Percentiles rank a stretch among this genome's conserved stretches.
These are phyloP conservation scores for Pachyrhynchus sulphureomaculatus DNA, from an alignment of 1,140 invertebrate species.

Conservation along the genomic window DNA sequence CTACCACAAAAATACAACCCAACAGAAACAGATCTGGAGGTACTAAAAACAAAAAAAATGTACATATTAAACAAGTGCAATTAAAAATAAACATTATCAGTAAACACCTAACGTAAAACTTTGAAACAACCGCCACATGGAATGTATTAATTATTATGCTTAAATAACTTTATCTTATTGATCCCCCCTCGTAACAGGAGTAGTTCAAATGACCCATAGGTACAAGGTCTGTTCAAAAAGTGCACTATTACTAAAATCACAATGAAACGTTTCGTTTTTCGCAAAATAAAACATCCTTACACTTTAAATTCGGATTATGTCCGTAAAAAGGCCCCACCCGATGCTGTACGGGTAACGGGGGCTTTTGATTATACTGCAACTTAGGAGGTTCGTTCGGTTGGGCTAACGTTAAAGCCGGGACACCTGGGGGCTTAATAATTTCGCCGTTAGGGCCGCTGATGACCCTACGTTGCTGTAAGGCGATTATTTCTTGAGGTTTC, in stretches of 20 bases:
- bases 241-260: too few relatives aligned
- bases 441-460: conserved; percentile 43
- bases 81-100: neutral
- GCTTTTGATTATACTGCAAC: conserved; percentile 55
- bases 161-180: too few relatives aligned
- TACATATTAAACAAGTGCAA: conserved; percentile 8
- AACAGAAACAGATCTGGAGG: conserved; percentile 85
- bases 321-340: conserved; percentile 72
- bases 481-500: conserved; percentile 50
- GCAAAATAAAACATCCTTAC: conserved; percentile 51
- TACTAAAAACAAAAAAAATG: conserved; percentile 58
- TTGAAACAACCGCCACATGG: too few relatives aligned
- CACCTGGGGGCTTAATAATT: conserved; percentile 46
- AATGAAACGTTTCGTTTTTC: too few relatives aligned
- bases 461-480: conserved; percentile 52
- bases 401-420: conserved; percentile 21
- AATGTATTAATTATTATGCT: too few relatives aligned
- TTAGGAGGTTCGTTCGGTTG: conserved; percentile 50
- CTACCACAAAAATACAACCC: conserved; percentile 83
- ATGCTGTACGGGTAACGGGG: conserved; percentile 50
- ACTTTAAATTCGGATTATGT: conserved; percentile 81
- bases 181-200: too few relatives aligned
- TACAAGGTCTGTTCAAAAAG: too few relatives aligned
- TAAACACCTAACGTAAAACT: too few relatives aligned
- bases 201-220: too few relatives aligned